Evolutionary conservation across 2,888 invertebrate species (phyloP).

Genomic region (Panopea generosa): DNA sequence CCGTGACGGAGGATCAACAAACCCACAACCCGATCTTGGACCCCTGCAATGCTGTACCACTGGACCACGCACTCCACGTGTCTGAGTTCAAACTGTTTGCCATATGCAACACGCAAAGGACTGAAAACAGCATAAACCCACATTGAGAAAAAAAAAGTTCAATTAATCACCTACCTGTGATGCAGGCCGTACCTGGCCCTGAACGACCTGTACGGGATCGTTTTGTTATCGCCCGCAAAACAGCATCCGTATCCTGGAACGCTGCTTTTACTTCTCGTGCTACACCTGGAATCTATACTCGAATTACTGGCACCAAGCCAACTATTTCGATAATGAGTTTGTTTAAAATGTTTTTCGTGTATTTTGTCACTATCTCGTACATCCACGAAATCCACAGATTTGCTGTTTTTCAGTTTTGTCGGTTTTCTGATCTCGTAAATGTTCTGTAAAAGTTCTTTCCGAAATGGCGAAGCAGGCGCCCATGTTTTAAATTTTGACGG

Average conservation of each 20-base stretch:
- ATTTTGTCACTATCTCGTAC: constrained; percentile 4
- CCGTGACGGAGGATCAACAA: too few species aligned
- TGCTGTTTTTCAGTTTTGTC: constrained; percentile 39
- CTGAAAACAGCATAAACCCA: too few species aligned
- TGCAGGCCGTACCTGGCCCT: background rate
- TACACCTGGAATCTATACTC: constrained; percentile 19
- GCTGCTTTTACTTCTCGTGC: constrained; percentile 2
- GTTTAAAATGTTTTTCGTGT: background rate
- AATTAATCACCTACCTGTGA: too few species aligned
- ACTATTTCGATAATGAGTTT: background rate
- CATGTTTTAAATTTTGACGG: constrained; percentile 42
- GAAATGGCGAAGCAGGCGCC: constrained; percentile 28
- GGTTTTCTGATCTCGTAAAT: constrained; percentile 24
- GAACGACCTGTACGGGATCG: constrained; percentile 35
- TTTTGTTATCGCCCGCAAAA: constrained; percentile 55
- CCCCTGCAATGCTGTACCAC: too few species aligned
- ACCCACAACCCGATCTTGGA: too few species aligned
- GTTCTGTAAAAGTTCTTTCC: constrained; percentile 19
- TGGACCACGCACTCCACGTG: too few species aligned
- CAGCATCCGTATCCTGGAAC: constrained; percentile 54
- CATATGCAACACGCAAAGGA: too few species aligned
- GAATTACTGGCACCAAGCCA: constrained; percentile 23
- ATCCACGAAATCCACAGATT: constrained; percentile 55
- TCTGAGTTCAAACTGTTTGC: too few species aligned
- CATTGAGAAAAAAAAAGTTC: too few species aligned